Base-by-base conservation (phyloP, 2,888 invertebrate genomes). In the Acanthopleura granulata region DNA sequence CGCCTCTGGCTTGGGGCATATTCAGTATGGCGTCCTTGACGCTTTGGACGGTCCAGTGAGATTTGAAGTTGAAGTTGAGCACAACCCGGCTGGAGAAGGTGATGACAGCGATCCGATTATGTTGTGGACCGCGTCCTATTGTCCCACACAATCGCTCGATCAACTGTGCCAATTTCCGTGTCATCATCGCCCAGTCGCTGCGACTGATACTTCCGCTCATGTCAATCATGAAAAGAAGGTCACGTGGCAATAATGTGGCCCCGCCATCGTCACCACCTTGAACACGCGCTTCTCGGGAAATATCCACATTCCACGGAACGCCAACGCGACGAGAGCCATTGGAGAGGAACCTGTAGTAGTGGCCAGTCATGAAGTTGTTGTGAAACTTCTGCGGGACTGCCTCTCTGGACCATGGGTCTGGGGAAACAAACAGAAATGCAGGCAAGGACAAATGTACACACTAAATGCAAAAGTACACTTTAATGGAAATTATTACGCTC, bases 191-290 rank as follows among this genome's bases (percentile, higher is more conserved):
- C 12, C 9, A 66, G 25, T 22, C 22, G 29, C 27, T 27, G 29
- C 14, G 4, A 66, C 66, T 66, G 9, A 66, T 27, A 27, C 66
- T 66, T 16, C 66, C 66, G 29, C 66, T 66, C 66, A 66, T 66
- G 66, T 66, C 66, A 66, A 66, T 25, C 16, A 66, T 66, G 29
- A 66, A 66, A 27, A 66, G 66, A 6, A 66, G 29, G 14, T 66
- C 66, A 66, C 66, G 66, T 66, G 66, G 66, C 25, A 66, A 12
- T 22, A 57, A 57, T 22, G 57, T 57, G n/a, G 22, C 6, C 12
- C 3, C 57, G 6, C 57, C 57, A 22, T 12, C 22, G 6, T 14
- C 14, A 18, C 12, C 57, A n/a, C 57, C 12, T 57, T 18, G 14
- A 18, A n/a, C n/a, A 9, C 9, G 40, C 40, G 9, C 9, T 40